phyloP scores from a whole-genome alignment of 2,888 invertebrate genomes.

The Steinernema carpocapsae region DNA sequence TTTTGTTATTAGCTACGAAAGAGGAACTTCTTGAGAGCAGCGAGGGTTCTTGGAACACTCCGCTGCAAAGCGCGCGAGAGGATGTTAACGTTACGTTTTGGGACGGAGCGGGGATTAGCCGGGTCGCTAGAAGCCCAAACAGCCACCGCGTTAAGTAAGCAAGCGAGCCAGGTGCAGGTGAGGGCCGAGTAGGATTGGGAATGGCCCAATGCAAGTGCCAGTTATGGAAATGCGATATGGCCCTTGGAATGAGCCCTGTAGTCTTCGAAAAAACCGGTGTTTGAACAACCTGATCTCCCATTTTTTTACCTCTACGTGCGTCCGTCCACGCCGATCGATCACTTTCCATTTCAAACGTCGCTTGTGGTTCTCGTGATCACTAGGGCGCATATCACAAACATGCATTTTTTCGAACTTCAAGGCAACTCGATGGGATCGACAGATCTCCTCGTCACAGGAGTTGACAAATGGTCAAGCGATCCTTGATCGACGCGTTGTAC shows the following conservation, averaged over 20 bases:
- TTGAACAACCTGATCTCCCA: conserved; percentile 14
- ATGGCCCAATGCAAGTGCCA: conserved; percentile 6
- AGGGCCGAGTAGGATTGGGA: background rate
- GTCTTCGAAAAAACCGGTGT: background rate
- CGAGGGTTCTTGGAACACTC: background rate
- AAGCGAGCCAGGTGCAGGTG: conserved; percentile 24
- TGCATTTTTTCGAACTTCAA: conserved; percentile 1
- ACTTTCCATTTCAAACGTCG: conserved; percentile 3
- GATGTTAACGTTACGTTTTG: background rate
- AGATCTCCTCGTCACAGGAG: background rate
- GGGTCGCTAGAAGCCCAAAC: conserved; percentile 31
- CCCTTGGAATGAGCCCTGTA: background rate
- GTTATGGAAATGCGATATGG: conserved; percentile 32
- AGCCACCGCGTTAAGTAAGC: conserved; percentile 23
- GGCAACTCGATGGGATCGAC: too few species aligned
- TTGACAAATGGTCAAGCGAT: conserved; percentile 6
- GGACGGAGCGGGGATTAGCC: conserved; percentile 7
- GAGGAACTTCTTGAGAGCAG: background rate
- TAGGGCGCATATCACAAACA: conserved; percentile 15
- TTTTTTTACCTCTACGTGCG: conserved; percentile 12
- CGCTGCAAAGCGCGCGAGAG: background rate
- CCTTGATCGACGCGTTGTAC: background rate
- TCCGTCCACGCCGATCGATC: conserved; percentile 24
- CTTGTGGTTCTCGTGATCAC: conserved; percentile 12
- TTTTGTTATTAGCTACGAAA: background rate